Percentiles rank a stretch among this genome's conserved stretches.
phyloP scores from a whole-genome alignment of 2,888 invertebrate genomes.

The Mythimna loreyi region DNA sequence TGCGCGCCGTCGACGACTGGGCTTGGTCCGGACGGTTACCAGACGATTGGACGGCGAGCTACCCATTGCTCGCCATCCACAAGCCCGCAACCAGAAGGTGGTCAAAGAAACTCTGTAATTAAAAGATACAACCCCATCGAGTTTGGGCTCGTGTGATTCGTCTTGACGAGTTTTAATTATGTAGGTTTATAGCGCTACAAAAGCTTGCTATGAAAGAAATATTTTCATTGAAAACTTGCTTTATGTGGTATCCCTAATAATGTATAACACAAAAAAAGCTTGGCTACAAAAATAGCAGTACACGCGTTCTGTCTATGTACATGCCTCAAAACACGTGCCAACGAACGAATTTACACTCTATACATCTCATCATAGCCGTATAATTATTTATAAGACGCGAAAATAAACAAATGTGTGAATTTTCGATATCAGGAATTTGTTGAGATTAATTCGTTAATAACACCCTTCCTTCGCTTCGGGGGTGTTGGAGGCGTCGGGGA shows the following conservation, averaged over 20 bases:
- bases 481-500: not conserved
- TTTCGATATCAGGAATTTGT: slow-evolving; percentile 38
- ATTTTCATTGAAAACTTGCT: too few species aligned
- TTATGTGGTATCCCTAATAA: slow-evolving; percentile 57
- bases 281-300: slow-evolving; percentile 75
- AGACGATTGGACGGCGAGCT: too few species aligned
- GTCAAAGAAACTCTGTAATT: too few species aligned
- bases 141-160: too few species aligned
- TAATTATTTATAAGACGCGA: slow-evolving; percentile 61
- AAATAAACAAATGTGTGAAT: slow-evolving; percentile 64
- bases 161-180: too few species aligned
- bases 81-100: too few species aligned
- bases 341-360: slow-evolving; percentile 71
- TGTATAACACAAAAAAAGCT: slow-evolving; percentile 77
- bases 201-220: too few species aligned
- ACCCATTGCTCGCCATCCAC: too few species aligned
- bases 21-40: too few species aligned
- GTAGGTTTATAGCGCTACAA: too few species aligned
- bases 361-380: slow-evolving; percentile 60
- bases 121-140: too few species aligned
- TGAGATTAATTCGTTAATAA: slow-evolving; percentile 44
- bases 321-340: slow-evolving; percentile 73
- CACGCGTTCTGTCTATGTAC: slow-evolving; percentile 70
- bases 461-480: slow-evolving; percentile 13
- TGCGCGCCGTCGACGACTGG: too few species aligned